phyloP scores from a whole-genome alignment of 2,888 invertebrate species.

The Phasia obesa region DNA sequence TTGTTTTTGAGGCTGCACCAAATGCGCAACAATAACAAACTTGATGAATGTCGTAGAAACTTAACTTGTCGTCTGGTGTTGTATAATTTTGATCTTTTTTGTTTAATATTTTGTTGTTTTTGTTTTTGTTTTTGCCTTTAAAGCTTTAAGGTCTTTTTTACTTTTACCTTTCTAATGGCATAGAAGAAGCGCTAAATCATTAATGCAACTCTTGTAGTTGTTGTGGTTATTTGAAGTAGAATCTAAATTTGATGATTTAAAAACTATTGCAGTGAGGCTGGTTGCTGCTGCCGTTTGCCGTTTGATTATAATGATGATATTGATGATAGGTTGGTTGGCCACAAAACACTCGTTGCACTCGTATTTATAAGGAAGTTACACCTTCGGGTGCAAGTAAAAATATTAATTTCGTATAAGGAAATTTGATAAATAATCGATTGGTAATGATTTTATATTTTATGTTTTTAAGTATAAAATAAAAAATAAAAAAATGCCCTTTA shows the following conservation, averaged over 20 bases:
- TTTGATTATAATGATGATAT: conserved; percentile 49
- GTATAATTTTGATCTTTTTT: conserved; percentile 46
- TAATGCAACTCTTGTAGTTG: conserved; percentile 37
- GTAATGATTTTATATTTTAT: no score
- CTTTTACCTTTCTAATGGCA: conserved; percentile 66
- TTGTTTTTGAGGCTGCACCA: conserved; percentile 58
- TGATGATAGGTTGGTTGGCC: conserved; percentile 62
- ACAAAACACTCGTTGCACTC: conserved; percentile 42
- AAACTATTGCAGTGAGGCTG: conserved; percentile 28
- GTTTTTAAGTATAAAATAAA: no score
- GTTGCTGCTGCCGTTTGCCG: conserved; percentile 45
- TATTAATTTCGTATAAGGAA: conserved; percentile 14
- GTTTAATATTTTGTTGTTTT: conserved; percentile 4
- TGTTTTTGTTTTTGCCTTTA: conserved; percentile 5
- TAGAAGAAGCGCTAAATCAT: conserved; percentile 33
- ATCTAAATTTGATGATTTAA: conserved; percentile 56
- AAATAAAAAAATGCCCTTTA: no score
- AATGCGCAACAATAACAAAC: conserved; percentile 46
- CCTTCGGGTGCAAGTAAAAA: conserved; percentile 17
- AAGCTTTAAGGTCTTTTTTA: conserved; percentile 42
- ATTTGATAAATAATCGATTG: no score
- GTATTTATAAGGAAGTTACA: conserved; percentile 38
- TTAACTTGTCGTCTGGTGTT: conserved; percentile 47
- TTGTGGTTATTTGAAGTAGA: conserved; percentile 60
- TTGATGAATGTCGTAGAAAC: conserved; percentile 57